phyloP scores from a whole-genome alignment of 2,113 vertebrate species.

The Turnix velox region DNA sequence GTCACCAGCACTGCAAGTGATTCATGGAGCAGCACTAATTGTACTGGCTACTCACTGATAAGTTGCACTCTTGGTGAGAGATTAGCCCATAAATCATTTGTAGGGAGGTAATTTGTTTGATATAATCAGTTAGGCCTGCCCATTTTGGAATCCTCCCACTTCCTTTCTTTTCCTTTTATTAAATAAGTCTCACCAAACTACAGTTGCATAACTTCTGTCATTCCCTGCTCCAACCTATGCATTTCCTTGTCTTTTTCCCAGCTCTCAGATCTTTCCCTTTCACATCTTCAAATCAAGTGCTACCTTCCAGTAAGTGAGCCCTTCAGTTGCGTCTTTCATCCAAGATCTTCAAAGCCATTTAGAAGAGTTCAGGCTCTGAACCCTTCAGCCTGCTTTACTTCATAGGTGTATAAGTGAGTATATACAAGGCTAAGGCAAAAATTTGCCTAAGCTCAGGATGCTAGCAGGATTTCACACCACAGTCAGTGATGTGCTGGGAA shows the following conservation, averaged over 20 bases:
- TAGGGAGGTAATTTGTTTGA: neutral
- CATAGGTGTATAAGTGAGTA: neutral
- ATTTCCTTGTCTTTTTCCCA: neutral
- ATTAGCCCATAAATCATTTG: constrained; percentile 32
- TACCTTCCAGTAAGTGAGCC: neutral
- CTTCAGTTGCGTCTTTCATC: neutral
- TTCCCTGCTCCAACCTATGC: neutral
- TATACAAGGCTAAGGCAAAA: neutral
- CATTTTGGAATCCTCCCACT: neutral
- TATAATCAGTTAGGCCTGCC: neutral
- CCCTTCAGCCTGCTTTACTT: neutral
- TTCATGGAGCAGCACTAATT: constrained; percentile 24
- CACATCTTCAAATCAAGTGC: neutral
- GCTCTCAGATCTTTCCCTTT: neutral
- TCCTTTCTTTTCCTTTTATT: neutral
- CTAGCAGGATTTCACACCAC: neutral
- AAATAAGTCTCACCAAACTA: neutral
- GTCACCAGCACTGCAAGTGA: neutral
- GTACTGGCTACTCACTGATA: neutral
- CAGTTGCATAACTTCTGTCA: neutral
- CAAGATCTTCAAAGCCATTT: neutral
- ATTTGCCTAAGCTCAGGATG: neutral
- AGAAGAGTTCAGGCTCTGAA: neutral
- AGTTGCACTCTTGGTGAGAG: neutral
- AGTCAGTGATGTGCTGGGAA: neutral